phyloP scores from a whole-genome alignment of 2,888 invertebrate species.

The Melanophora roralis region DNA sequence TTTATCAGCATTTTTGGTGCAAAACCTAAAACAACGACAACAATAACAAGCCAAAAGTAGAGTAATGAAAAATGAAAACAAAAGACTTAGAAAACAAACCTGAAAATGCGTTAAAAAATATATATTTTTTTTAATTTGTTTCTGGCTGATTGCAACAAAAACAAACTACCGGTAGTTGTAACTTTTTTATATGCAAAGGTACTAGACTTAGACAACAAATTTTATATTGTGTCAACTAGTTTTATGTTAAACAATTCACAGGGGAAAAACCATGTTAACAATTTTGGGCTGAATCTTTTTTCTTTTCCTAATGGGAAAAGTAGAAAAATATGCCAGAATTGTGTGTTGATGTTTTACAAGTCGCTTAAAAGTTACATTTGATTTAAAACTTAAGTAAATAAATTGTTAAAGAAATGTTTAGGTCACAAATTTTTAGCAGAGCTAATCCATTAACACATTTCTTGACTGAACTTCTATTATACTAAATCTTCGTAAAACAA shows the following conservation, averaged over 20 bases:
- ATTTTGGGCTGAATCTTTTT: too few species aligned
- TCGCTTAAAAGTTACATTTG: too few species aligned
- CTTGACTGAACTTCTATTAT: too few species aligned
- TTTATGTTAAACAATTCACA: not conserved
- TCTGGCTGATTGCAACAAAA: not conserved
- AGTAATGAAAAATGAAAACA: not conserved
- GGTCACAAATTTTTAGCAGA: too few species aligned
- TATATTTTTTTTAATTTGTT: not conserved
- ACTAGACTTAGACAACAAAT: constrained; percentile 46
- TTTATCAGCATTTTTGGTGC: not conserved
- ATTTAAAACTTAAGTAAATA: too few species aligned
- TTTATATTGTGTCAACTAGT: constrained; percentile 38
- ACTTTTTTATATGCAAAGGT: not conserved
- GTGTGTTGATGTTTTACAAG: too few species aligned
- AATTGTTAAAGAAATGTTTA: too few species aligned
- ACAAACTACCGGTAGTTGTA: not conserved
- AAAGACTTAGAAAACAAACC: constrained; percentile 22
- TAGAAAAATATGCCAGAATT: too few species aligned
- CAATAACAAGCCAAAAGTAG: not conserved
- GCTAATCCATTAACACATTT: too few species aligned
- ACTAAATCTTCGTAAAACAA: too few species aligned
- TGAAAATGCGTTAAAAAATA: not conserved
- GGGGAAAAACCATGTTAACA: too few species aligned
- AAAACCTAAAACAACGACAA: not conserved
- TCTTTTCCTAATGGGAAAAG: too few species aligned